Evolutionary conservation across 2,888 invertebrate genomes (phyloP).

Genomic region (Rhagium mordax): DNA sequence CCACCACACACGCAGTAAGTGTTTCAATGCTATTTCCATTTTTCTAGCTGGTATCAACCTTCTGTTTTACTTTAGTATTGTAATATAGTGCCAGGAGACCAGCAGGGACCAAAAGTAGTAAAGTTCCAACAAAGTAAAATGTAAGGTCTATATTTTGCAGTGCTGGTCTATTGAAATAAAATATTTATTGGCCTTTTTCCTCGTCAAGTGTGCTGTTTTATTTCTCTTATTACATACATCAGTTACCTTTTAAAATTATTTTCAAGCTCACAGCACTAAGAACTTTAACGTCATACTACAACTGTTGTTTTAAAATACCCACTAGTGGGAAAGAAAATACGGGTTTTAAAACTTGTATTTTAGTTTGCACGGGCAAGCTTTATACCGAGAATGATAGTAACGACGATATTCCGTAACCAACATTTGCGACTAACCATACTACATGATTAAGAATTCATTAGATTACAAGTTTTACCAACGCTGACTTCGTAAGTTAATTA

Average conservation of each 20-base stretch:
- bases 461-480: no score
- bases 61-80: slow-evolving; percentile 15
- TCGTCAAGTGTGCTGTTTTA: background rate
- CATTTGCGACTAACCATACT: no score
- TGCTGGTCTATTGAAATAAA: slow-evolving; percentile 16
- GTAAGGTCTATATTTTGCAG: slow-evolving; percentile 17
- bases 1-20: background rate
- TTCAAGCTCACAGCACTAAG: background rate
- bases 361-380: background rate
- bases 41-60: background rate
- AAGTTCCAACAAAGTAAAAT: slow-evolving; percentile 21
- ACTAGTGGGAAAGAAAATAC: background rate
- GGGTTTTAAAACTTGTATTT: background rate
- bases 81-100: slow-evolving; percentile 11
- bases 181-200: slow-evolving; percentile 3
- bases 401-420: no score
- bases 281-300: background rate
- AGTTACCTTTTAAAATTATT: background rate
- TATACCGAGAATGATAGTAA: no score
- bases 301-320: background rate
- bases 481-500: no score
- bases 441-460: no score
- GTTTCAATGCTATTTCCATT: background rate
- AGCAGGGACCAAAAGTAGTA: background rate
- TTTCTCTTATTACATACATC: slow-evolving; percentile 3